phyloP scores from a whole-genome alignment of 2,113 vertebrate genomes.

The Bucco capensis region DNA sequence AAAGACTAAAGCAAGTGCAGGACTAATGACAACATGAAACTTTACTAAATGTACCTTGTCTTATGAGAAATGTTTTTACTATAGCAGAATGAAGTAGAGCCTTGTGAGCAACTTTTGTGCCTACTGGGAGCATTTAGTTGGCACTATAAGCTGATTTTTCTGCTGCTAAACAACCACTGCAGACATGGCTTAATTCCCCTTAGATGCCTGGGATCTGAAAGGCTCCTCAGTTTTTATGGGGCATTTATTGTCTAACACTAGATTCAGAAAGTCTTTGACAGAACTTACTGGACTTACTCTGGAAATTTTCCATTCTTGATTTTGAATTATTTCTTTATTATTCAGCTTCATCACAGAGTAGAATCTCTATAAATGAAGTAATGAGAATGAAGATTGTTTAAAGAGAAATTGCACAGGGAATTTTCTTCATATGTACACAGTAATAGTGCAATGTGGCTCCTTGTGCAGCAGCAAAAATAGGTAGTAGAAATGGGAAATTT shows the following conservation, averaged over 20 bases:
- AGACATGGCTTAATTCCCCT: background rate
- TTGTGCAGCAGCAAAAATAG: background rate
- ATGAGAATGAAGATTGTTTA: background rate
- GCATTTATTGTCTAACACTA: background rate
- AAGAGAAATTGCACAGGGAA: slow-evolving; percentile 5
- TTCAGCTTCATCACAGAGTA: background rate
- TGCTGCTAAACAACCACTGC: background rate
- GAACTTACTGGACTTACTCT: background rate
- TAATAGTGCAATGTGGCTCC: background rate
- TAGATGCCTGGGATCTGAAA: background rate
- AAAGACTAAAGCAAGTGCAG: background rate
- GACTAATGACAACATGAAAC: background rate
- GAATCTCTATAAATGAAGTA: background rate
- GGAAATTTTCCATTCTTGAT: background rate
- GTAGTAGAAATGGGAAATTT: background rate
- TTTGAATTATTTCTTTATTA: background rate
- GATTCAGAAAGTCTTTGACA: background rate
- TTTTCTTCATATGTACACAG: background rate
- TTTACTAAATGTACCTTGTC: background rate
- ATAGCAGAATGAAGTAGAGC: background rate
- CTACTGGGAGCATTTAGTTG: background rate
- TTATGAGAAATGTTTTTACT: background rate
- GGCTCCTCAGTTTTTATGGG: background rate
- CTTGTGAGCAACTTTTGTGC: background rate
- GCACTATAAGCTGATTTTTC: background rate